These are phyloP conservation scores for Phasia obesa DNA, from an alignment of 2,888 invertebrate genomes.

Conservation along the genomic window DNA sequence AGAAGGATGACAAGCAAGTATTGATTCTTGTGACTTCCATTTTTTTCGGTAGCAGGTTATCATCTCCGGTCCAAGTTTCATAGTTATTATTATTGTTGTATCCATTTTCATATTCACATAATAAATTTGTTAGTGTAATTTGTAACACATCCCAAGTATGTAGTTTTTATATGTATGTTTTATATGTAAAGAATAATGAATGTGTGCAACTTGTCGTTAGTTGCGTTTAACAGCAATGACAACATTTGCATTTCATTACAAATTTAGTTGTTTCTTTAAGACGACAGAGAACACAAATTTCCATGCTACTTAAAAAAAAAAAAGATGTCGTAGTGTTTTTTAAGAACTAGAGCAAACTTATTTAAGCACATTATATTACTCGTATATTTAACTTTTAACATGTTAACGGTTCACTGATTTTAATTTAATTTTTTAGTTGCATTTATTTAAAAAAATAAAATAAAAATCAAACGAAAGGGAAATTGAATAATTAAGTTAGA, in stretches of 20 bases:
- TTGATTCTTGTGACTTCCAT: constrained; percentile 61
- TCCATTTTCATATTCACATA: constrained; percentile 4
- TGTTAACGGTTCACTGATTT: constrained; percentile 43
- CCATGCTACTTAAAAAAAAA: constrained; percentile 40
- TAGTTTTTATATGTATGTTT: constrained; percentile 48
- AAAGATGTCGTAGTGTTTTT: constrained; percentile 37
- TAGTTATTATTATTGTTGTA: constrained; percentile 22
- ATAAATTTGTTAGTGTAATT: constrained; percentile 52
- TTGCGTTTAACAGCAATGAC: constrained; percentile 44
- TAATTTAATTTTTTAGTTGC: constrained; percentile 47
- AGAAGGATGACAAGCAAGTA: constrained; percentile 56
- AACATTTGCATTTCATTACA: constrained; percentile 66
- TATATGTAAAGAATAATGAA: constrained; percentile 11
- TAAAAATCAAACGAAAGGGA: constrained; percentile 16
- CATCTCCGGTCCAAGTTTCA: constrained; percentile 48
- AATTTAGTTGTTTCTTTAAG: constrained; percentile 44
- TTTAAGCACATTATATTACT: constrained; percentile 23
- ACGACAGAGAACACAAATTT: neutral
- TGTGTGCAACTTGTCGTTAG: constrained; percentile 22
- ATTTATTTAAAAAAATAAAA: neutral
- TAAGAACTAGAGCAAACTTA: constrained; percentile 42
- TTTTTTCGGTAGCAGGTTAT: constrained; percentile 47
- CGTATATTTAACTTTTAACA: constrained; percentile 43
- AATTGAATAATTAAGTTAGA: constrained; percentile 39
- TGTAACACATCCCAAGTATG: constrained; percentile 57